A percentile compares a stretch with the other conserved stretches of the same genome.
These are phyloP conservation scores for Fulica atra DNA, from an alignment of 2,113 vertebrate genomes.

Conservation along the genomic window DNA sequence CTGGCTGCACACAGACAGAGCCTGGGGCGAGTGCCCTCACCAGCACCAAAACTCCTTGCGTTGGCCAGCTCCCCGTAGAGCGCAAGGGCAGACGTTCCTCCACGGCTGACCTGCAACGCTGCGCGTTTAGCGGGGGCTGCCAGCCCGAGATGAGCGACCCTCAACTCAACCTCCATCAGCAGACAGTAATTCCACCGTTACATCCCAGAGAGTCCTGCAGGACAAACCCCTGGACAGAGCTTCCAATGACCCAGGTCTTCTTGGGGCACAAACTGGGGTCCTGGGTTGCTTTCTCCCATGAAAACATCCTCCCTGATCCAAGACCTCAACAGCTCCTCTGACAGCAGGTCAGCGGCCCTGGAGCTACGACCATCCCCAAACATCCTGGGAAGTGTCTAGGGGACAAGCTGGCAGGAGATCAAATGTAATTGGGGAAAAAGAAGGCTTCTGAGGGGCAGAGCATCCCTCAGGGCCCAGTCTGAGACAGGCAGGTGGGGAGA, in stretches of 20 bases:
- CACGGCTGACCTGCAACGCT: neutral
- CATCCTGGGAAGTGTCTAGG: fast-evolving
- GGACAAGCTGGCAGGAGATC: neutral
- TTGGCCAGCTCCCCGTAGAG: neutral
- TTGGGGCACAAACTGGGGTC: neutral
- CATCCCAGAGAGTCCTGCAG: neutral
- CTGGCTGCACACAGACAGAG: constrained; percentile 7
- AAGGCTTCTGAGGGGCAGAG: neutral
- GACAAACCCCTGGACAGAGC: neutral
- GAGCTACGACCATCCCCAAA: neutral
- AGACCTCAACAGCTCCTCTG: neutral
- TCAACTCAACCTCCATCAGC: neutral
- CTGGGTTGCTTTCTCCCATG: neutral
- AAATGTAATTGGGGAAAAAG: neutral
- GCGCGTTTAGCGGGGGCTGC: no score
- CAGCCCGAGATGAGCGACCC: neutral
- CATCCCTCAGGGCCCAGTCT: neutral
- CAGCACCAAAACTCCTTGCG: neutral
- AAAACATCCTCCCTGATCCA: neutral
- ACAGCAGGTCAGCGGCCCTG: neutral
- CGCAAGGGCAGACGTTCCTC: neutral
- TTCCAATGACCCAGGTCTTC: neutral
- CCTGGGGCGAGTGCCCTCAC: neutral
- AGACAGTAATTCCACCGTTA: neutral
- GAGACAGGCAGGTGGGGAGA: neutral